Evolutionary conservation across 2,113 vertebrate genomes (phyloP).

Genomic region (Trinectes maculatus): DNA sequence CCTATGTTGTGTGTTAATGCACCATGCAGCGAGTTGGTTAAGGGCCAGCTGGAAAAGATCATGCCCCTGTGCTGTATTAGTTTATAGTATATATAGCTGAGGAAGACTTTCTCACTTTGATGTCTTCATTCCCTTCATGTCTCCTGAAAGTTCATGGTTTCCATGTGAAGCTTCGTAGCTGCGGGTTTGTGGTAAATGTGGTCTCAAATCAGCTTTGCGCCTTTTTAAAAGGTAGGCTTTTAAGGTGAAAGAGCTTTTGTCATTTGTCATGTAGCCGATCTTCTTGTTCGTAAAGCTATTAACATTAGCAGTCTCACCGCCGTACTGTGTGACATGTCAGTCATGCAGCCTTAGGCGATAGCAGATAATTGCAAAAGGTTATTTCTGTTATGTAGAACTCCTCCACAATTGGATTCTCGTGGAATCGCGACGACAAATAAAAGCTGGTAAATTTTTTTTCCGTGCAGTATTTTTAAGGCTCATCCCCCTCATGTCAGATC

Average conservation of each 20-base stretch:
- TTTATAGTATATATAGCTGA: conserved; percentile 53
- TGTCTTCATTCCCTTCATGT: conserved; percentile 6
- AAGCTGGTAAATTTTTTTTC: not conserved
- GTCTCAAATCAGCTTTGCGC: not conserved
- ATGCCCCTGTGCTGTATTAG: not conserved
- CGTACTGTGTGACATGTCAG: not conserved
- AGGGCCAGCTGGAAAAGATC: conserved; percentile 9
- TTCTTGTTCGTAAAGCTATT: conserved; percentile 7
- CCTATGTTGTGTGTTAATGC: conserved; percentile 10
- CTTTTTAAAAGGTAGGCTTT: not conserved
- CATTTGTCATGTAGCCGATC: not conserved
- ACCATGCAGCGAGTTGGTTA: not conserved
- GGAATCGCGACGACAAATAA: not conserved
- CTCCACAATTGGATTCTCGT: conserved; percentile 4
- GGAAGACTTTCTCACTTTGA: conserved; percentile 40
- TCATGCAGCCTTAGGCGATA: not conserved
- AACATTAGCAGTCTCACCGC: not conserved
- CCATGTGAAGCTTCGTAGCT: too few species aligned
- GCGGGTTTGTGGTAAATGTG: not conserved
- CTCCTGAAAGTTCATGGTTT: not conserved
- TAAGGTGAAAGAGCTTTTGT: not conserved
- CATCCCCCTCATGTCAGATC: not conserved
- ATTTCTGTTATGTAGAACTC: conserved; percentile 13
- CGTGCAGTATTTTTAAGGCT: not conserved
- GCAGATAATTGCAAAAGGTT: conserved; percentile 11